phyloP scores from a whole-genome alignment of 1,140 invertebrate genomes.

The Phenacoccus solenopsis region DNA sequence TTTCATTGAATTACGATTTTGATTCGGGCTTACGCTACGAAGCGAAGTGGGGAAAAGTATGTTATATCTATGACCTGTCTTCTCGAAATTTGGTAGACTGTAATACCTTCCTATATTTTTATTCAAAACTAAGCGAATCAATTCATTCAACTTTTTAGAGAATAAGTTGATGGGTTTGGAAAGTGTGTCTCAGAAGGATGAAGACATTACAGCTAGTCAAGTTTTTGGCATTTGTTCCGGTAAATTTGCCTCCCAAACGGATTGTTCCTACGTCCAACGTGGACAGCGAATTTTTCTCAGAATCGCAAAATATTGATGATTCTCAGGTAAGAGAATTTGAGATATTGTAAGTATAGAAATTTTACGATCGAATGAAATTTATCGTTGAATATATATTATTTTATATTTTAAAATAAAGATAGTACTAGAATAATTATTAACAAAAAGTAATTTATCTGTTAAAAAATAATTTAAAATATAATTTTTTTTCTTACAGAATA shows the following conservation, averaged over 20 bases:
- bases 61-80: too few relatives aligned
- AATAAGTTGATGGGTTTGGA: background rate
- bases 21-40: too few relatives aligned
- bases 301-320: slow-evolving; percentile 1
- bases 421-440: too few relatives aligned
- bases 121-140: background rate
- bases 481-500: background rate
- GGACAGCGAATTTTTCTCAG: background rate
- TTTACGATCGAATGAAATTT: background rate
- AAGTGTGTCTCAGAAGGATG: background rate
- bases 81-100: too few relatives aligned
- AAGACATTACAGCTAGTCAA: background rate
- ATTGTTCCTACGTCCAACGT: background rate
- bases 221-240: background rate
- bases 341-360: too few relatives aligned
- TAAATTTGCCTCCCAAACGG: background rate
- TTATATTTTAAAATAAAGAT: too few relatives aligned
- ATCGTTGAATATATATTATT: too few relatives aligned
- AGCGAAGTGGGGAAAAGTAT: too few relatives aligned
- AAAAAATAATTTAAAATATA: too few relatives aligned
- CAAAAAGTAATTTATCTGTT: too few relatives aligned
- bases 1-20: too few relatives aligned
- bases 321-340: background rate
- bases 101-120: background rate
- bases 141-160: background rate